Conservation (phyloP, 2,888 invertebrate genomes). For the Leptinotarsa haldemani region DNA sequence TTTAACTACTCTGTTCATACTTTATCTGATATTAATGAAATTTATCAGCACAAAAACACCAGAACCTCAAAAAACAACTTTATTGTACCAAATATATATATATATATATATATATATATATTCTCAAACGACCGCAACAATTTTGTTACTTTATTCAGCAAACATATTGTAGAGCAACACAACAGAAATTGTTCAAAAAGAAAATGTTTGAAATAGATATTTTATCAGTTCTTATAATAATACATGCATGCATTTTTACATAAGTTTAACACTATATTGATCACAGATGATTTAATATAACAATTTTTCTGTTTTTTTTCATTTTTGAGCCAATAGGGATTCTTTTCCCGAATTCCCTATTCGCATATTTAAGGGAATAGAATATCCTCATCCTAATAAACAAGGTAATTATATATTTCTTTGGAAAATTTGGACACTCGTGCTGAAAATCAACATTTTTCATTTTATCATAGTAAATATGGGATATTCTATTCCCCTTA, state of each 20-base stretch:
- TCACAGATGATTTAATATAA: constrained; percentile 10
- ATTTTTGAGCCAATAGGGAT: constrained; percentile 9
- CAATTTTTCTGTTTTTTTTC: constrained; percentile 11
- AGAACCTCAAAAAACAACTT: neutral
- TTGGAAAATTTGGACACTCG: constrained; percentile 17
- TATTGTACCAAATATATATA: neutral
- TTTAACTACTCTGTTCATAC: neutral
- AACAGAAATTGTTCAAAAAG: neutral
- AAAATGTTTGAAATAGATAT: constrained; percentile 7
- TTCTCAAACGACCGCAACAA: neutral
- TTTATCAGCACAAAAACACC: constrained; percentile 3
- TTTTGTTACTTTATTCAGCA: neutral
- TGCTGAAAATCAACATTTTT: constrained; percentile 21
- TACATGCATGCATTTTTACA: neutral
- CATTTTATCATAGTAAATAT: constrained; percentile 15
- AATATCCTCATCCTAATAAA: constrained; percentile 24
- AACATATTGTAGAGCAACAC: neutral
- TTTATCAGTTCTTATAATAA: constrained; percentile 1
- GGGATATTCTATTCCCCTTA: constrained; percentile 2
- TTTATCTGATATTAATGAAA: constrained; percentile 13
- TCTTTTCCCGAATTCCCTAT: constrained; percentile 13
- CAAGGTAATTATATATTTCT: constrained; percentile 18
- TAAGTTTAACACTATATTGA: neutral
- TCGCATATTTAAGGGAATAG: neutral
- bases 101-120: neutral